phyloP scores from a whole-genome alignment of 1,140 invertebrate genomes.

The Anoplolepis gracilipes region DNA sequence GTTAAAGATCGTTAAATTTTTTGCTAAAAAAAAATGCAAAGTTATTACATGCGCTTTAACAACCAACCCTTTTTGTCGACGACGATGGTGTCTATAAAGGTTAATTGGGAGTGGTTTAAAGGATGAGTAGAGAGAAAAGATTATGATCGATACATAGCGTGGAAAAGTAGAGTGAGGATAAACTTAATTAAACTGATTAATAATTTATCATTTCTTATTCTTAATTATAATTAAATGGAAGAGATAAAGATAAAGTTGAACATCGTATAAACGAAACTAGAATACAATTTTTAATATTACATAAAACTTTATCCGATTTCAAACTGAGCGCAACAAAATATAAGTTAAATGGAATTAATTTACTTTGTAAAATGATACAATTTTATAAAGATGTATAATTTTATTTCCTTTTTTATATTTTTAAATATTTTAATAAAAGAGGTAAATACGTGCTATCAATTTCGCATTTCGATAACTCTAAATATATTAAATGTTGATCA shows the following conservation, averaged over 20 bases:
- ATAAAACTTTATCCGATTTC: neutral
- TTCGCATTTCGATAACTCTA: too few relatives aligned
- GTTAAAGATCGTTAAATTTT: neutral
- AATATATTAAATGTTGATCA: too few relatives aligned
- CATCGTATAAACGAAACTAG: neutral
- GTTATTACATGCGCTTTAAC: neutral
- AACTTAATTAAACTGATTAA: conserved; percentile 25
- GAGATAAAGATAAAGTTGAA: neutral
- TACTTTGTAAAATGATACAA: neutral
- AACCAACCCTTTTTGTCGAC: neutral
- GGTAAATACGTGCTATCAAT: too few relatives aligned
- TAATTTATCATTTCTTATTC: neutral
- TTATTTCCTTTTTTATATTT: neutral
- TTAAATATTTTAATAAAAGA: too few relatives aligned
- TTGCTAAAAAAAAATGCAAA: neutral
- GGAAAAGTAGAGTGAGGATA: neutral
- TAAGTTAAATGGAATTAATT: neutral
- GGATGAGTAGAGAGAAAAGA: neutral
- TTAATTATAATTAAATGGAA: neutral
- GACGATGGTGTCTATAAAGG: neutral
- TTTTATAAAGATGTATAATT: conserved; percentile 10
- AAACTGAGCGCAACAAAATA: neutral
- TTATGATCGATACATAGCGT: neutral
- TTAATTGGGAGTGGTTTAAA: conserved; percentile 19
- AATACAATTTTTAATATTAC: neutral